phyloP scores from a whole-genome alignment of 2,113 vertebrate genomes.

The Oncorhynchus clarkii region DNA sequence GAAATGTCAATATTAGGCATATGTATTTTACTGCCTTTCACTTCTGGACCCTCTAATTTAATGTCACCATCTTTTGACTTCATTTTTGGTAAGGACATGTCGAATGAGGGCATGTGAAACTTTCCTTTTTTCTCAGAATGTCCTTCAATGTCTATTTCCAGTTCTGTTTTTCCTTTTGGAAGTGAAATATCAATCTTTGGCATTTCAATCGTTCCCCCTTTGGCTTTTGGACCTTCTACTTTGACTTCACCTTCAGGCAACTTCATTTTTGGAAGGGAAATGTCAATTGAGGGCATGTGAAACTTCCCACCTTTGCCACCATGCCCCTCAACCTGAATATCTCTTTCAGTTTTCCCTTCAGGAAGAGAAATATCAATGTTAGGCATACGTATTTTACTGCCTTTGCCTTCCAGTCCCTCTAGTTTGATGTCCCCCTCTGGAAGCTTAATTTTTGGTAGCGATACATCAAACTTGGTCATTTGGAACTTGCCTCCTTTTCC shows the following conservation, averaged over 20 bases:
- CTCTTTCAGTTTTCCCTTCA: conserved; percentile 24
- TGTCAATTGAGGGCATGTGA: conserved; percentile 41
- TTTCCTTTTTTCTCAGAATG: conserved; percentile 35
- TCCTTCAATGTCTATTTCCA: conserved; percentile 13
- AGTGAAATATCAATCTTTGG: conserved; percentile 35
- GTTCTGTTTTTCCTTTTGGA: conserved; percentile 31
- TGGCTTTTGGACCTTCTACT: conserved; percentile 22
- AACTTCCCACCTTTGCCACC: conserved; percentile 31
- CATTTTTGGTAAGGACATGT: conserved; percentile 63
- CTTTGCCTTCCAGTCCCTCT: conserved; percentile 6
- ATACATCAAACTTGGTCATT: conserved; percentile 47
- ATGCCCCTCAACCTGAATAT: conserved; percentile 6
- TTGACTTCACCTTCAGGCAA: conserved; percentile 28
- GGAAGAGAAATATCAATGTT: conserved; percentile 13
- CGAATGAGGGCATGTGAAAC: conserved; percentile 61
- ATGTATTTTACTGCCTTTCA: background rate
- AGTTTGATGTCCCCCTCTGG: conserved; percentile 1
- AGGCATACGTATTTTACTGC: too few relatives aligned
- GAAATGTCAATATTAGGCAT: conserved; percentile 53
- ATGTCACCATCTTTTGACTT: conserved; percentile 8
- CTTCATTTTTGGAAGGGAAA: conserved; percentile 52
- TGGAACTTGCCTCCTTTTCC: background rate
- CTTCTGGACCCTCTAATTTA: background rate
- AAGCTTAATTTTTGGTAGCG: conserved; percentile 54
- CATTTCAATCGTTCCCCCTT: conserved; percentile 35